Evolutionary conservation across 2,113 vertebrate genomes (phyloP), one percentile per base, ranked within the genome.

Genomic region (Dicrurus megarhynchus): DNA sequence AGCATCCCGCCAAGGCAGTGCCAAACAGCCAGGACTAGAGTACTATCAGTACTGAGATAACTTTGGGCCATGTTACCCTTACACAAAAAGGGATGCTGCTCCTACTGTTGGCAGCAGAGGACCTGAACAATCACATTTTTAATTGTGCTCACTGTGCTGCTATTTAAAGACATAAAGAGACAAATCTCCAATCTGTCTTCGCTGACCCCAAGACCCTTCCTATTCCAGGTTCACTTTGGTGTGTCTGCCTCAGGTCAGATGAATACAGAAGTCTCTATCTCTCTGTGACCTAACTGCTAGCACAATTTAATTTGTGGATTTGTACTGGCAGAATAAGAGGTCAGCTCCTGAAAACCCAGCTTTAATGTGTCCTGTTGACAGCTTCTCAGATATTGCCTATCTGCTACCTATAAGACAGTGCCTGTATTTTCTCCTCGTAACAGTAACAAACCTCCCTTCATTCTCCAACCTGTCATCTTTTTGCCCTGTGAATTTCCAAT

Each of bases 261-360:
- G 2, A 57, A 67, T 75, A 23, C 84, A 87, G 77, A 81, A 74
- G 8, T 68, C 77, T 94, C 37, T 92, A 73, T 65, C 52, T 95
- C 57, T 87, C 41, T 42, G 41, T 91, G 94, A 95, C 94, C 84
- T 84, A 82, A 37, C 84, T 79, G 91, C 91, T 95, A 89, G 53
- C 81, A 87, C 77, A 95, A 95, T 97, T 95, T 96, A 96, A 97
- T 96, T 95, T 95, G 95, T 75, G 93, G 77, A 89, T 95, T 95
- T 95, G 33, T 89, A 59, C 81, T 42, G 69, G 44, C 69, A 94
- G 94, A 94, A 78, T 75, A 78, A 92, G 96, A 91, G 95, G 95
- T 95, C 94, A 91, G 81, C 70, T 84, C 61, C 81, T 92, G 89
- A 90, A 94, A 89, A 68, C n/a, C 52, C 65, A 89, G 73, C 49